Evolutionary conservation across 2,888 invertebrate genomes (phyloP), one percentile per base, ranked within the genome.

Genomic region (Julus scandinavius): DNA sequence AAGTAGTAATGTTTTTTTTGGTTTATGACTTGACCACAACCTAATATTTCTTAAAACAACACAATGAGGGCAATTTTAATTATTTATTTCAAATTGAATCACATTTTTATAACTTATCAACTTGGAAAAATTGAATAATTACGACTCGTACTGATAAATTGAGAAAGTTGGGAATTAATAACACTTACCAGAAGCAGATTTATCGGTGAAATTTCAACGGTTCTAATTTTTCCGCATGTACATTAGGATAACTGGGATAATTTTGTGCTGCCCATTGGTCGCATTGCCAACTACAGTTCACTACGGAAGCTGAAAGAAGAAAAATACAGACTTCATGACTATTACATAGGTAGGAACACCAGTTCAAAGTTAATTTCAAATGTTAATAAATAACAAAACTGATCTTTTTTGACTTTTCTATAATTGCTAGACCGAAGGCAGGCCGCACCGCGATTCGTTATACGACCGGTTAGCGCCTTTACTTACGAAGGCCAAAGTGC

Each of bases 401-500:
- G n/a, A 84, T 38, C 40, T 87, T 54, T 87, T 54, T 54, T 13
- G 54, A 54, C 29, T 87, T 17, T 87, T 40, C 15, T 40, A 54
- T 89, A 88, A 88, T 89, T 88, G 90, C 90, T 91, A 96, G 99
- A 99, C 93, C 97, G 99, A 83, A 94, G 98, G 91, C 99, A 99
- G 94, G 99, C 99, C 40, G 98, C 98, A 85, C 99, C 99, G 7
- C 94, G 99, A 92, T 99, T 99, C 93, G 98, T 99, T 91, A 98
- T 99, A 92, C 96, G 96, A 92, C 99, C 99, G 9, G 96, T 96
- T 91, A 97, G 97, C 89, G 97, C 98, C 90, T 97, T 98, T 94
- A 97, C 97, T 90, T 97, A 97, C 93, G 99, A 99, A 92, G 99
- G 99, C 54, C 98, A 99, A 93, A 97, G 97, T 89, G 99, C 98